Conservation (phyloP, 2,113 vertebrate genomes). For the Micronisus gabar region DNA sequence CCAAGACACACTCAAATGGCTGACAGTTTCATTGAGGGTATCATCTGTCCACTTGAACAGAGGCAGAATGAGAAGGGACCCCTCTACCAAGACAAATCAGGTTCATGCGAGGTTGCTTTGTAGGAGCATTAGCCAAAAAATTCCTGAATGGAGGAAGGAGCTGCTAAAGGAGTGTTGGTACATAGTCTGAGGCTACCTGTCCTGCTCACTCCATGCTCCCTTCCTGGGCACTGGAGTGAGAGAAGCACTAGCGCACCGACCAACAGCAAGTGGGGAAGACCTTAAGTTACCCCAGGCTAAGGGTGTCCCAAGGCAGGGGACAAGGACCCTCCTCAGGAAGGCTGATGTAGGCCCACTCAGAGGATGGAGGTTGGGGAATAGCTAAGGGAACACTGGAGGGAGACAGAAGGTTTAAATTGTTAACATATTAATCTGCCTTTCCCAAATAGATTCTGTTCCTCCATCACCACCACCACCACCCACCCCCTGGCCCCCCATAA, state of each 20-base stretch:
- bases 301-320: accelerated
- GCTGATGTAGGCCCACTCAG: not conserved
- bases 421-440: slow-evolving; percentile 6
- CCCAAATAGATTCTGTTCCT: not conserved
- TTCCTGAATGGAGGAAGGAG: not conserved
- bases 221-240: not conserved
- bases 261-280: not conserved
- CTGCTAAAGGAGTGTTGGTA: not conserved
- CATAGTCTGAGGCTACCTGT: not conserved
- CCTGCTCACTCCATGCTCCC: not conserved
- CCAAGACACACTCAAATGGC: not conserved
- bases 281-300: not conserved
- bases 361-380: not conserved
- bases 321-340: not conserved
- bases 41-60: not conserved
- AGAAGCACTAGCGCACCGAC: not conserved
- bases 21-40: not conserved
- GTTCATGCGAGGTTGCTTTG: not conserved
- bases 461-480: not conserved
- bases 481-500: not conserved
- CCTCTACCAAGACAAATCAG: not conserved
- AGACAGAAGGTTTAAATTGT: not conserved
- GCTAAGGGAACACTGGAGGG: not conserved
- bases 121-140: not conserved
- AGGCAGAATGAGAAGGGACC: not conserved